Percentiles rank a stretch among this genome's conserved stretches.
Evolutionary conservation across 2,888 invertebrate genomes (phyloP).

Genomic region (Caenorhabditis virilis): DNA sequence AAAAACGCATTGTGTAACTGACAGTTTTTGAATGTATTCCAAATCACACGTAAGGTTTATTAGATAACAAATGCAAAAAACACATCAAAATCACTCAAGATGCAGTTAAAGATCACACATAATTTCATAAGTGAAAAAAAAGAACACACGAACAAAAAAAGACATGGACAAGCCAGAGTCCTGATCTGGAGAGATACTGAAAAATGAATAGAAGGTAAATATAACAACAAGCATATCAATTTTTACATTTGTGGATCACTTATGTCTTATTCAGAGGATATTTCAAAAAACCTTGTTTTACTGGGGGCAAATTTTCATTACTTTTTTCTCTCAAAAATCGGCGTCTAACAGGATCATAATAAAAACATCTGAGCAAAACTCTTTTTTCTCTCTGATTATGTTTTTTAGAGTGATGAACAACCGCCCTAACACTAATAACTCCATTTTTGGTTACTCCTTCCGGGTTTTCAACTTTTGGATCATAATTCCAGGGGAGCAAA

Average conservation of each 20-base stretch:
- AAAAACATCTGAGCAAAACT: conserved; percentile 21
- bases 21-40: no score
- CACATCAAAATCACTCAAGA: conserved; percentile 1
- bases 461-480: conserved; percentile 17
- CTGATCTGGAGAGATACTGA: neutral
- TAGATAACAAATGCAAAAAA: no score
- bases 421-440: conserved; percentile 25
- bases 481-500: conserved; percentile 15
- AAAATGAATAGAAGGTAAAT: neutral
- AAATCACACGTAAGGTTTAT: no score
- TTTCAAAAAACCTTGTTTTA: conserved; percentile 19
- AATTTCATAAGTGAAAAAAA: no score
- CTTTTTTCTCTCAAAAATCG: conserved; percentile 23
- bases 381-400: no score
- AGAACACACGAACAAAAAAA: no score
- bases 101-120: no score
- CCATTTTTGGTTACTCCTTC: conserved; percentile 14
- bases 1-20: no score
- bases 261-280: conserved; percentile 18
- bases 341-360: conserved; percentile 25
- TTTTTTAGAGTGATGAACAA: conserved; percentile 22
- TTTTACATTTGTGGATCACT: no score
- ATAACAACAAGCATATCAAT: no score
- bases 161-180: conserved; percentile 42
- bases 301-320: conserved; percentile 6